Evolutionary conservation across 1,140 invertebrate species (phyloP).

Genomic region (Zeugodacus cucurbitae): DNA sequence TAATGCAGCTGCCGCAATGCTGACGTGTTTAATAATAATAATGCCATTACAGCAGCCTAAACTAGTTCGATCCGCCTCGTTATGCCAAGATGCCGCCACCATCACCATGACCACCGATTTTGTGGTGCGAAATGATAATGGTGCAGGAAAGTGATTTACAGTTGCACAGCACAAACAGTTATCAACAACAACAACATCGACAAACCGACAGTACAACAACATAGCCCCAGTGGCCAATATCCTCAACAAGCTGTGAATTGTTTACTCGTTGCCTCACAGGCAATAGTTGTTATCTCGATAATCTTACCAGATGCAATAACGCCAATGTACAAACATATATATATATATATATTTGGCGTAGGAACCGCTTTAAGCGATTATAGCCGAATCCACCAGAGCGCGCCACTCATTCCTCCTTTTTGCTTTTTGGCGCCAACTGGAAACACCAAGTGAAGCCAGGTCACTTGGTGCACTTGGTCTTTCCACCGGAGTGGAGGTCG

Average conservation of each 20-base stretch:
- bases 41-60: not conserved
- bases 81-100: not conserved
- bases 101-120: not conserved
- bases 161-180: not conserved
- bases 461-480: too few species aligned
- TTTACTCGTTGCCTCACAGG: not conserved
- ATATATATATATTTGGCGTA: too few species aligned
- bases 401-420: too few species aligned
- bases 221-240: not conserved
- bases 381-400: too few species aligned
- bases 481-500: too few species aligned
- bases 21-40: slow-evolving; percentile 31
- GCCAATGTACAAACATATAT: too few species aligned
- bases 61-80: not conserved
- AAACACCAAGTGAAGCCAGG: too few species aligned
- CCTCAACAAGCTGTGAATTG: not conserved
- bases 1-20: not conserved
- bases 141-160: not conserved
- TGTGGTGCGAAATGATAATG: not conserved
- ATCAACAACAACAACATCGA: not conserved
- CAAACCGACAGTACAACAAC: not conserved
- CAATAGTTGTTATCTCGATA: not conserved
- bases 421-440: too few species aligned
- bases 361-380: too few species aligned
- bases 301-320: too few species aligned